Evolutionary conservation across 2,797 vertebrate genomes (phyloP).

Genomic region (Taenioides sp.): DNA sequence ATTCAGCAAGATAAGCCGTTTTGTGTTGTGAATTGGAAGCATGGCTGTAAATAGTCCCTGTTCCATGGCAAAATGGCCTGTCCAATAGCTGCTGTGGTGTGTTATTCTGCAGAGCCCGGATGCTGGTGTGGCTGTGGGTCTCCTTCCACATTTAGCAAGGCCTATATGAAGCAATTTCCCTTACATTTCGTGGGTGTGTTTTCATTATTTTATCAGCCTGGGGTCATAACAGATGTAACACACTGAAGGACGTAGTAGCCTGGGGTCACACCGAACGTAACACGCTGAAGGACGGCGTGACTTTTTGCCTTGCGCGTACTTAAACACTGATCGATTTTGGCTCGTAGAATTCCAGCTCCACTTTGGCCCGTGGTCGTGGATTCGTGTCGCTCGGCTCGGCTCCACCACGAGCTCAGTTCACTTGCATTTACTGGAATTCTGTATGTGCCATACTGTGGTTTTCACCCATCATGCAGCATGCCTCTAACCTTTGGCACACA

Average conservation of each 20-base stretch:
- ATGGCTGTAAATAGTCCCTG: background rate
- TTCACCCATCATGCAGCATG: slow-evolving; percentile 35
- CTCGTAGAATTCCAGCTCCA: background rate
- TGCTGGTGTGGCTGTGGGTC: background rate
- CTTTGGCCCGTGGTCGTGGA: background rate
- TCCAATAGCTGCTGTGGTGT: background rate
- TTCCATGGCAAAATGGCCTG: too few relatives aligned
- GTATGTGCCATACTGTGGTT: slow-evolving; percentile 1
- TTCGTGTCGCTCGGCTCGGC: background rate
- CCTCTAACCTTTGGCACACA: slow-evolving; percentile 74
- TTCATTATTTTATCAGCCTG: background rate
- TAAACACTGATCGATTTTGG: background rate
- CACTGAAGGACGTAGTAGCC: background rate
- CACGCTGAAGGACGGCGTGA: too few relatives aligned
- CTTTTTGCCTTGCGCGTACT: background rate
- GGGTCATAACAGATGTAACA: too few relatives aligned
- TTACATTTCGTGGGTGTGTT: background rate
- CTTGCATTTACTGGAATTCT: slow-evolving; percentile 26
- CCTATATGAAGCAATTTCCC: background rate
- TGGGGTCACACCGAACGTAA: too few relatives aligned
- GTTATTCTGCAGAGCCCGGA: background rate
- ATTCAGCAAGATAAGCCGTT: background rate
- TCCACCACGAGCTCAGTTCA: slow-evolving; percentile 29
- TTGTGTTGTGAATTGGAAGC: background rate
- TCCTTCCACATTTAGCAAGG: background rate